Evolutionary conservation across 2,113 vertebrate genomes (phyloP), one percentile per base, ranked within the genome.

Genomic region (Leptobrachium leishanense): DNA sequence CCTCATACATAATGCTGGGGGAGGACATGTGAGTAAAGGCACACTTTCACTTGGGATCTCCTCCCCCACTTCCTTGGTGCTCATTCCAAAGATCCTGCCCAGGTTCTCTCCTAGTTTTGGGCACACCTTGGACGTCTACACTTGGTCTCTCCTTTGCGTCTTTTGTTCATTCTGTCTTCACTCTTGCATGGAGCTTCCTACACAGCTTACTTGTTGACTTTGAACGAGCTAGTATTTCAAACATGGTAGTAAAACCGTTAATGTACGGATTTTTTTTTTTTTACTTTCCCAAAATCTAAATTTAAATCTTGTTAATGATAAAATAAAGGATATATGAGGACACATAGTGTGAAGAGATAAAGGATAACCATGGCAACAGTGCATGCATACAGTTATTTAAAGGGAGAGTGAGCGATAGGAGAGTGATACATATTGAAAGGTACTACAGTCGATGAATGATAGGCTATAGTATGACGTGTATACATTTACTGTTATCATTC

Each of bases 1-100:
- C 92, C 91, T 95, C 94, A 96, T 89, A 93, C 93, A 91, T 90
- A 90, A 93, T 86, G 91, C 93, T 76, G 92, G 85, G 88, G 94
- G 92, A 88, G 94, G 93, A 92, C 92, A 94, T 90, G 95, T 96
- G 97, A 95, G 96, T 97, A 96, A 85, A 77, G 82, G 82, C 69
- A 79, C 65, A 59, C 12, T 11, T 62, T 78, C 62, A 83, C 57
- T 85, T 87, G 85, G 83, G 79, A 62, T 42, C 84, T 84, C 68
- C 79, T 68, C 83, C 74, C 67, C 83, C 83, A 77, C 82, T 81
- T 83, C 57, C 65, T 83, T 81, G 78, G 73, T 63, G 11, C 59
- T 84, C 42, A 68, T 72, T 69, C 79, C 73, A 69, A 71, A 81
- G 40, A 75, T 73, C 72, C 64, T 81, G 20, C n/a, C n/a, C 68